Conservation (phyloP, 2,888 invertebrate genomes). For the Phymatocera aterrima region DNA sequence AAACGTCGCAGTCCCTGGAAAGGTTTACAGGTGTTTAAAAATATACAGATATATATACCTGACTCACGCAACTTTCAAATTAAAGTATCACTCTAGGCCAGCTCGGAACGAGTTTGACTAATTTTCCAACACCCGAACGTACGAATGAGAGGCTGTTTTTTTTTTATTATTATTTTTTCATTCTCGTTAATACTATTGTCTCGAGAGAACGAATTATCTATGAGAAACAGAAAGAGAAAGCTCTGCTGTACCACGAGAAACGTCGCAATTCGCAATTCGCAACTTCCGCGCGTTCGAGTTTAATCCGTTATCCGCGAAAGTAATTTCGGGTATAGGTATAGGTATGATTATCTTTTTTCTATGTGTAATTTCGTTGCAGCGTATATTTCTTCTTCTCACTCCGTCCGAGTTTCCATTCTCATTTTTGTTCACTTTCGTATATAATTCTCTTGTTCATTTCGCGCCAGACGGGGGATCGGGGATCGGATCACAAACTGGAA, state of each 20-base stretch:
- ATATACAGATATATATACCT: slow-evolving; percentile 18
- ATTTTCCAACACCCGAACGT: neutral
- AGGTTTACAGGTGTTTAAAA: slow-evolving; percentile 30
- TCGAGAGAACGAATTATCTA: neutral
- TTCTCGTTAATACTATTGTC: neutral
- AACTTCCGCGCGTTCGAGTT: too few relatives aligned
- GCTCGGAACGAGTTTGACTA: slow-evolving; percentile 4
- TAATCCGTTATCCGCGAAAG: too few relatives aligned
- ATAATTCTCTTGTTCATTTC: neutral
- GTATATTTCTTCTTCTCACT: neutral
- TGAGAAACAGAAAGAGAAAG: neutral
- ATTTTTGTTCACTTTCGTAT: neutral
- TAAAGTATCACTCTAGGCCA: neutral
- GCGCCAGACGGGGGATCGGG: neutral
- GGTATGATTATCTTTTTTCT: neutral
- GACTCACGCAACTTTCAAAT: slow-evolving; percentile 24
- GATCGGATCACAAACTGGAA: slow-evolving; percentile 51
- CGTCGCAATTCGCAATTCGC: too few relatives aligned
- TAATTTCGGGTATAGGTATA: neutral
- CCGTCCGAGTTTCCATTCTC: neutral
- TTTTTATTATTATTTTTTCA: neutral
- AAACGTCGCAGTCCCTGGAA: slow-evolving; percentile 1
- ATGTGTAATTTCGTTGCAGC: neutral
- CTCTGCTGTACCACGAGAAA: too few relatives aligned
- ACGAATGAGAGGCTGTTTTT: neutral